Evolutionary conservation across 1,140 invertebrate species (phyloP).

Genomic region (Zaprionus capensis): DNA sequence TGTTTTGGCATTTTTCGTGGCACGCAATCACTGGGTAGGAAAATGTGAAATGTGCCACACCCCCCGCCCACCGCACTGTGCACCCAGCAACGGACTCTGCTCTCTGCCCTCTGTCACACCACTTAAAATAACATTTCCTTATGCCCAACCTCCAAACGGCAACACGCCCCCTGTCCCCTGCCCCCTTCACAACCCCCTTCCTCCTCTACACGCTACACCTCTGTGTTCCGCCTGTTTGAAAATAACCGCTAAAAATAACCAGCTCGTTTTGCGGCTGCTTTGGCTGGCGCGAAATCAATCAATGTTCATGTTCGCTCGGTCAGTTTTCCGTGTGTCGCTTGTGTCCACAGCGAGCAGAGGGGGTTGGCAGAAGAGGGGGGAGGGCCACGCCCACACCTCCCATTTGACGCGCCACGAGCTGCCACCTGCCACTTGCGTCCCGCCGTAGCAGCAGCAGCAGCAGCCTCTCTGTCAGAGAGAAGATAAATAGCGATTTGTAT

Average conservation of each 20-base stretch:
- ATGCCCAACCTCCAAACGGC: not conserved
- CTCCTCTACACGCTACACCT: not conserved
- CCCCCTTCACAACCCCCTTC: not conserved
- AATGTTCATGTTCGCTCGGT: slow-evolving; percentile 65
- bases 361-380: not conserved
- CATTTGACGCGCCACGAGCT: too few species aligned
- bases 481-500: slow-evolving; percentile 76
- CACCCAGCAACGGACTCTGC: not conserved
- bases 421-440: slow-evolving; percentile 3
- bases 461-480: slow-evolving; percentile 10
- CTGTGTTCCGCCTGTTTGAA: slow-evolving; percentile 15
- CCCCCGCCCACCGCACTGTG: not conserved
- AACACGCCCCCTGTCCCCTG: not conserved
- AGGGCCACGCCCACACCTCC: slow-evolving; percentile 27
- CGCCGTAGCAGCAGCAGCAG: not conserved
- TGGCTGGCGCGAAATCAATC: slow-evolving; percentile 78
- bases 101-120: slow-evolving; percentile 22
- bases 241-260: slow-evolving; percentile 74
- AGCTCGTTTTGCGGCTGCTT: slow-evolving; percentile 28
- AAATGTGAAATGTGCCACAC: slow-evolving; percentile 33
- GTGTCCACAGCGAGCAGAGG: not conserved
- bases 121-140: slow-evolving; percentile 63
- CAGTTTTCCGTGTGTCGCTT: slow-evolving; percentile 30
- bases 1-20: slow-evolving; percentile 43
- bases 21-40: slow-evolving; percentile 69